Evolutionary conservation across 1,140 invertebrate genomes (phyloP).

Genomic region (Brachionus asplanchnoidis): DNA sequence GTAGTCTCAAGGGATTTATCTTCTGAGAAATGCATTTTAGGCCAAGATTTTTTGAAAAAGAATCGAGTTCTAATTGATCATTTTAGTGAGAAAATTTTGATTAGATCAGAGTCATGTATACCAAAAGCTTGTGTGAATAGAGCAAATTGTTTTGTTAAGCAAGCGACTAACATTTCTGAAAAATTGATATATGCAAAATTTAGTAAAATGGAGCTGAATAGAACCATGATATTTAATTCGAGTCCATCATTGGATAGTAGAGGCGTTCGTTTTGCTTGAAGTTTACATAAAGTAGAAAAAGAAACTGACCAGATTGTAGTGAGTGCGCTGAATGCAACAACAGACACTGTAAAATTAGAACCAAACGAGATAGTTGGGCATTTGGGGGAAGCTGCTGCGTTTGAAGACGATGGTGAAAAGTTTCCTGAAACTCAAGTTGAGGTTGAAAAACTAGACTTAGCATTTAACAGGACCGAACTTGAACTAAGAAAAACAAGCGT

Average conservation of each 20-base stretch:
- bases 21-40: background rate
- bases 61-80: background rate
- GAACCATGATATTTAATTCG: background rate
- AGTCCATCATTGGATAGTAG: background rate
- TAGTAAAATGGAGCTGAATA: background rate
- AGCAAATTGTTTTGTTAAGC: background rate
- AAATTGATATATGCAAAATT: constrained; percentile 5
- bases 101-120: background rate
- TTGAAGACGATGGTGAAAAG: background rate
- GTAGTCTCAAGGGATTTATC: background rate
- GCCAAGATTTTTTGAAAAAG: background rate
- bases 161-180: background rate
- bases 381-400: background rate
- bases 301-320: background rate
- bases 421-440: background rate
- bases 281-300: background rate
- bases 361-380: background rate
- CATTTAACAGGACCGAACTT: background rate
- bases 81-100: background rate
- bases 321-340: background rate
- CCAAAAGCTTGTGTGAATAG: background rate
- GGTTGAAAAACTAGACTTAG: background rate
- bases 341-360: background rate
- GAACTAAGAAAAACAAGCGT: background rate
- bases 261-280: background rate